These are phyloP conservation scores for Nanger granti DNA, from an alignment of 2,113 vertebrate species.

Conservation along the genomic window DNA sequence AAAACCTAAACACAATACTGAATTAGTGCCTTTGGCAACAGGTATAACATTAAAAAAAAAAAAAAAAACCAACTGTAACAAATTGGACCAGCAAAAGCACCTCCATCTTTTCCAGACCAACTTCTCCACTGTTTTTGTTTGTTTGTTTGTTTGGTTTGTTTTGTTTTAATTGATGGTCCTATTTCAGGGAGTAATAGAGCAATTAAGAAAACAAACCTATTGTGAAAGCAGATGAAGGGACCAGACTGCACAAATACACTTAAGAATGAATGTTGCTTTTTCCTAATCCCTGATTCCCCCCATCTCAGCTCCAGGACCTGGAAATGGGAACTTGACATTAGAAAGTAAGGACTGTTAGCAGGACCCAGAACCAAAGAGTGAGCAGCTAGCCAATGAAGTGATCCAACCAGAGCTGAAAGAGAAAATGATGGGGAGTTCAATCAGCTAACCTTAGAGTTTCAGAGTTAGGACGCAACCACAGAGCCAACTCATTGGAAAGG, in stretches of 20 bases:
- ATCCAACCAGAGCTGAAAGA: background rate
- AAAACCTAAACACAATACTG: slow-evolving; percentile 45
- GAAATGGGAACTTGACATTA: background rate
- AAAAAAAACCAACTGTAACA: background rate
- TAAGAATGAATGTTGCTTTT: background rate
- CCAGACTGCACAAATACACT: background rate
- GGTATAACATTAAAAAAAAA: background rate
- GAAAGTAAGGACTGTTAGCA: background rate
- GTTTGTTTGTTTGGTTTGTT: background rate
- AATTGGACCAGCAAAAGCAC: slow-evolving; percentile 20
- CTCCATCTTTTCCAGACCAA: slow-evolving; percentile 39
- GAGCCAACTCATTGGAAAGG: background rate
- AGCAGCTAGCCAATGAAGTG: background rate
- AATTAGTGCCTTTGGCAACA: slow-evolving; percentile 48
- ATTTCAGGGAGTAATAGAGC: slow-evolving; percentile 29
- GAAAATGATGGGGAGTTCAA: background rate
- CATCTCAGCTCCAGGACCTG: background rate
- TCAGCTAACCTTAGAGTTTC: background rate
- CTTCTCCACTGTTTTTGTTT: background rate
- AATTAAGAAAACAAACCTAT: slow-evolving; percentile 52
- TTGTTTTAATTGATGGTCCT: background rate
- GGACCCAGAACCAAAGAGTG: background rate
- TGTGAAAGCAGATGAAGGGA: slow-evolving; percentile 13
- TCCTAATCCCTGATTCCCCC: background rate
- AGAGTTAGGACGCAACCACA: background rate